Evolutionary conservation across 2,888 invertebrate genomes (phyloP).

Genomic region (Eudemis profundana): DNA sequence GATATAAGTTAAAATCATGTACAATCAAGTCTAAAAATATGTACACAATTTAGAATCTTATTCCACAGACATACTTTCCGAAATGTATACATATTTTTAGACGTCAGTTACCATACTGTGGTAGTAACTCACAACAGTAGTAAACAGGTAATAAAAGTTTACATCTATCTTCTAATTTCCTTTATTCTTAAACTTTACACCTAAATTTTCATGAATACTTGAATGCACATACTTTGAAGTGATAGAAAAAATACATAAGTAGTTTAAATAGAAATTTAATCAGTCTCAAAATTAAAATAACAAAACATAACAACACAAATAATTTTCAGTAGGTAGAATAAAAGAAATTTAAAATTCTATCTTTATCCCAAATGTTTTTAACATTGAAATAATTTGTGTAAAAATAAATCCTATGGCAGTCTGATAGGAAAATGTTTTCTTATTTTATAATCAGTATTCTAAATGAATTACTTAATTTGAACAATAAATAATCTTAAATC

Average conservation of each 20-base stretch:
- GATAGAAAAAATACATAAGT: constrained; percentile 14
- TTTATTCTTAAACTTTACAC: constrained; percentile 19
- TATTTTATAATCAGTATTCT: constrained; percentile 16
- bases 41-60: too few relatives aligned
- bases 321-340: constrained; percentile 3
- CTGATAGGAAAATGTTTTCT: constrained; percentile 2
- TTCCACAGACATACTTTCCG: too few relatives aligned
- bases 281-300: constrained; percentile 35
- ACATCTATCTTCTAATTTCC: constrained; percentile 5
- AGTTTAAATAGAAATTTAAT: constrained; percentile 32
- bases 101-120: too few relatives aligned
- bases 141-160: background rate
- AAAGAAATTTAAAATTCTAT: constrained; percentile 1
- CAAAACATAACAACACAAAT: constrained; percentile 31
- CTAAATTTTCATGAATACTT: constrained; percentile 2
- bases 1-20: too few relatives aligned
- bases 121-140: too few relatives aligned
- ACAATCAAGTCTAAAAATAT: too few relatives aligned
- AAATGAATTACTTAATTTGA: constrained; percentile 19
- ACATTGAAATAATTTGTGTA: constrained; percentile 15
- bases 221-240: constrained; percentile 1
- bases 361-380: constrained; percentile 10
- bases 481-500: constrained; percentile 37
- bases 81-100: too few relatives aligned
- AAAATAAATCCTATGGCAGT: constrained; percentile 26